Evolutionary conservation across 1,140 invertebrate genomes (phyloP).

Genomic region (Psilanteris sp.): DNA sequence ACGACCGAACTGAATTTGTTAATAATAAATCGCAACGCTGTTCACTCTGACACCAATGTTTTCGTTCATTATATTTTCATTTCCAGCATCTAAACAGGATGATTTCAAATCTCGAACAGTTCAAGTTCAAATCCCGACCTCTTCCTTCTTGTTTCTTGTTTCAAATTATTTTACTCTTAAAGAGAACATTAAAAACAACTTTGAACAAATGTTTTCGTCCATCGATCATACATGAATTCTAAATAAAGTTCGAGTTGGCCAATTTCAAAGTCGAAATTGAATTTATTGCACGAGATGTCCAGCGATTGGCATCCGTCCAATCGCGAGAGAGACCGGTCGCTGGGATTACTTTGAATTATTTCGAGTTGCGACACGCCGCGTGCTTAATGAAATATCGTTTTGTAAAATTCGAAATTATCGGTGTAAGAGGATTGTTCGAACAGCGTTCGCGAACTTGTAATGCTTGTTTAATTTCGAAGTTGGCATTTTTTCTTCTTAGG

Average conservation of each 20-base stretch:
- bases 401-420: slow-evolving; percentile 16
- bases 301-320: slow-evolving; percentile 27
- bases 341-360: slow-evolving; percentile 35
- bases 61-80: too few relatives aligned
- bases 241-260: slow-evolving; percentile 13
- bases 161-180: too few relatives aligned
- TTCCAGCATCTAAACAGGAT: too few relatives aligned
- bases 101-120: too few relatives aligned
- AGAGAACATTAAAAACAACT: too few relatives aligned
- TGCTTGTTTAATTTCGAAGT: background rate
- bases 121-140: too few relatives aligned
- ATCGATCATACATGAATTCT: background rate
- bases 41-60: too few relatives aligned
- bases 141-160: too few relatives aligned
- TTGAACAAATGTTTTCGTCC: background rate
- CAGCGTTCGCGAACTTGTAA: background rate
- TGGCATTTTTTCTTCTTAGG: background rate
- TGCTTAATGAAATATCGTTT: slow-evolving; percentile 1
- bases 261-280: slow-evolving; percentile 18
- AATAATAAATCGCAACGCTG: too few relatives aligned
- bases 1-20: too few relatives aligned
- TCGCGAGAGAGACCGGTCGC: slow-evolving; percentile 7
- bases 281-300: slow-evolving; percentile 29
- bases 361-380: slow-evolving; percentile 3
- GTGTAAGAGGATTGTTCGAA: background rate